Base-by-base conservation (phyloP, 2,113 vertebrate genomes). In the mouse (Mus musculus) region DNA sequence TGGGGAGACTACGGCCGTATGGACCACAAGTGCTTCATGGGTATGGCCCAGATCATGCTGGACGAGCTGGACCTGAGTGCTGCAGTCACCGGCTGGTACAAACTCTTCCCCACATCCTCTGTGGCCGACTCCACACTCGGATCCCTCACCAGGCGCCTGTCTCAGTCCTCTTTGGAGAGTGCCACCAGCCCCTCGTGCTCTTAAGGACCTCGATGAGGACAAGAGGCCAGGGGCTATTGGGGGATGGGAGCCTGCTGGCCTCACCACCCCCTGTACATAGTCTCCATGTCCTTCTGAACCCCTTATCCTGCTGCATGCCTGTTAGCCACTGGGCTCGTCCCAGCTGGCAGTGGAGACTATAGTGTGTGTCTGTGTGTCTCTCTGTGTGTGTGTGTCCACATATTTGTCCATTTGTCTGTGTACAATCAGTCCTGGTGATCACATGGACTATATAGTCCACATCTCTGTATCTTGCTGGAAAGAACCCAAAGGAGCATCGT, bases 11-110 rank as follows among this genome's bases (percentile, higher is more conserved):
- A 99, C 0, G 99, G 99, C 63, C 99, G 99, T 95, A 99, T 99
- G 99, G 99, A 99, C 99, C 99, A 99, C 99, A 99, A 99, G 98
- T 99, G 99, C 99, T 99, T 99, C 99, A 99, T 99, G 99, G 99
- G 99, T 93, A 99, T 99, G 99, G 99, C 99, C 65, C 99, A 99
- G 98, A 99, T 99, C 97, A 98, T 99, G 85, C 98, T 99, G 98
- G 99, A 99, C 54, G 99, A 99, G 98, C 98, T 99, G 97, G 99
- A 99, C 97, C 99, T 99, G 98, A 99, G 99, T 56, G 99, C 99
- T 16, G 93, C 94, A 0, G 99, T 99, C 80, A 96, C 98, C 0
- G 99, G 99, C 98, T 99, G 99, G 99, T 99, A 99, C 98, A 99
- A 99, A 99, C 99, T 99, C 98, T 99, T 99, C 98, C 99, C 99